Conservation (phyloP, 2,888 invertebrate genomes). For the Bellardia pandia region DNA sequence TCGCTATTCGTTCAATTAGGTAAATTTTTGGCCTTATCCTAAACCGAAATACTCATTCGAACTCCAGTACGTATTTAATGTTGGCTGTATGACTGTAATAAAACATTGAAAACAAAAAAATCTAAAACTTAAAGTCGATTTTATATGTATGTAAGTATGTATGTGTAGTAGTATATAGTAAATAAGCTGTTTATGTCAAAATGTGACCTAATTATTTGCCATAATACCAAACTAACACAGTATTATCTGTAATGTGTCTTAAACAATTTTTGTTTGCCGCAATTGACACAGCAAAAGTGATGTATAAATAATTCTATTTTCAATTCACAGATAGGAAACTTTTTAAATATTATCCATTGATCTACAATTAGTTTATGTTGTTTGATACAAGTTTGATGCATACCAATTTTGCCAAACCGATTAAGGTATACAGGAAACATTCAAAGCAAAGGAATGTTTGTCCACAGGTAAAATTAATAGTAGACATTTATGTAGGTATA, state of each 20-base stretch:
- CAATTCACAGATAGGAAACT: neutral
- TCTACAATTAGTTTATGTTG: too few species aligned
- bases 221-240: constrained; percentile 31
- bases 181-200: constrained; percentile 47
- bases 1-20: too few species aligned
- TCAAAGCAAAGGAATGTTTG: too few species aligned
- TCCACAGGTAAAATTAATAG: too few species aligned
- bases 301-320: neutral
- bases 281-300: constrained; percentile 41
- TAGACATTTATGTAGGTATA: too few species aligned
- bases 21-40: too few species aligned
- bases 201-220: constrained; percentile 63
- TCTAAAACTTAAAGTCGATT: neutral
- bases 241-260: constrained; percentile 41
- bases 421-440: too few species aligned
- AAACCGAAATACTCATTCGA: too few species aligned
- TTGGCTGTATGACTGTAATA: neutral
- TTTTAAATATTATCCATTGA: neutral
- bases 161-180: neutral
- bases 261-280: constrained; percentile 34
- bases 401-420: too few species aligned
- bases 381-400: too few species aligned
- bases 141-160: constrained; percentile 1
- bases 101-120: neutral
- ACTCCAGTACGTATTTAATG: neutral